Evolutionary conservation across 2,888 invertebrate species (phyloP).

Genomic region (Microplitis manilae): DNA sequence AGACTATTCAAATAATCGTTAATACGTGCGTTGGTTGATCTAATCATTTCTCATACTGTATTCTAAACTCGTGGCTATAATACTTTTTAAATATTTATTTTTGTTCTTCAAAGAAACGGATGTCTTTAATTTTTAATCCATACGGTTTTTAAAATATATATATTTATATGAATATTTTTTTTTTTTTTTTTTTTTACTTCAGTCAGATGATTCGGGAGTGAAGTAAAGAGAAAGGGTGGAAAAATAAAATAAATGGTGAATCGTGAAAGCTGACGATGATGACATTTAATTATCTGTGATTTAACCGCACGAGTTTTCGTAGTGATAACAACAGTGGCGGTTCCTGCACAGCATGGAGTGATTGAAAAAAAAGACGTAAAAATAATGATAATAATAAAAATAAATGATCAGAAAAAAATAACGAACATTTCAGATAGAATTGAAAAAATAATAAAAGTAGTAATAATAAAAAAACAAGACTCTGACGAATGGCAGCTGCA

Average conservation of each 20-base stretch:
- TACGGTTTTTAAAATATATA: no score
- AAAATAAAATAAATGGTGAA: conserved; percentile 17
- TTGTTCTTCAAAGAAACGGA: conserved; percentile 9
- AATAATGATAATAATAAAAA: conserved; percentile 32
- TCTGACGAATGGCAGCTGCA: conserved; percentile 49
- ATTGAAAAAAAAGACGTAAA: neutral
- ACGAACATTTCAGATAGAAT: conserved; percentile 27
- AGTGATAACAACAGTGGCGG: conserved; percentile 14
- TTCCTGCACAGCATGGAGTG: neutral
- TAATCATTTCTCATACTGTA: neutral
- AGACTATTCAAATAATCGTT: conserved; percentile 1
- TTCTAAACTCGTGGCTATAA: neutral
- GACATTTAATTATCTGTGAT: conserved; percentile 14
- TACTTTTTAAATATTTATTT: neutral
- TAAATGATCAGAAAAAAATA: conserved; percentile 38
- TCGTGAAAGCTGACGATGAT: conserved; percentile 18
- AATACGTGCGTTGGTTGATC: conserved; percentile 1
- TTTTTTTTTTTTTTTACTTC: no score
- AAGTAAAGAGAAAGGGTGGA: neutral
- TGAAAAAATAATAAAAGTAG: conserved; percentile 29
- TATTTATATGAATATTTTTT: no score
- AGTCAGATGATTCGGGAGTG: no score
- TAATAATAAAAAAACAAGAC: neutral
- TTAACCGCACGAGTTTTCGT: neutral
- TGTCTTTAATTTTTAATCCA: neutral